Base-by-base conservation (phyloP, 2,113 vertebrate species). In the Actenoides lindsayi region DNA sequence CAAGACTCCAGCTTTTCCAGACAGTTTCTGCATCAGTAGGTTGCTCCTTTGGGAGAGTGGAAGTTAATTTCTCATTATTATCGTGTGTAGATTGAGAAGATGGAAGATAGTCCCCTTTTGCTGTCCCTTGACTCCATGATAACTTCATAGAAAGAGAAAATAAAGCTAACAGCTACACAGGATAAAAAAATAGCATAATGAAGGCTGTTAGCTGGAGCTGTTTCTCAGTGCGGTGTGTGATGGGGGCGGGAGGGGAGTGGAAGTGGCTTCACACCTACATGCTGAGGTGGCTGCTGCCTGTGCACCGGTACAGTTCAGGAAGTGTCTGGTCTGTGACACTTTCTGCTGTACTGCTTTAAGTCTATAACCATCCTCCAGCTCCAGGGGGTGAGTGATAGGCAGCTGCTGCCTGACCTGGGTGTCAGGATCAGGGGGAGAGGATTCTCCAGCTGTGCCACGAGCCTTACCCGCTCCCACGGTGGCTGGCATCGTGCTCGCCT, bases 61-160 rank as follows among this genome's bases (percentile, higher is more conserved):
- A 85, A 95, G 93, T 93, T 88, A 75, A 83, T 97, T 94, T 91
- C 89, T 84, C 80, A 41, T 82, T 91, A 87, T 85, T 70, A 59
- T 71, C 8, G 2, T 75, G 65, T 62, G 23, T 33, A 89, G 89
- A 85, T 87, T 76, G 67, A 57, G 77, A 83, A 77, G 82, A 83
- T 92, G 57, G 95, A 81, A 90, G 85, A 59, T 77, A 57, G 75
- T 68, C 59, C 25, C 63, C 41, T 82, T 35, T 59, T 48, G 35
- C 91, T 77, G 41, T 86, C 85, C 76, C 88, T 25, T 57, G 68
- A 48, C 42, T 69, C 69, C 16, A 3, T 30, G 54, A 83, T 90
- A 83, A 85, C 83, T 92, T 86, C 50, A 63, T 37, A 85, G 71
- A 30, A 31, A 44, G 84, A 37, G 67, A 85, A 89, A 71, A 75